A percentile compares a stretch with the other conserved stretches of the same genome.
Conservation (phyloP, 2,113 vertebrate genomes). For the Phalacrocorax pelagicus region DNA sequence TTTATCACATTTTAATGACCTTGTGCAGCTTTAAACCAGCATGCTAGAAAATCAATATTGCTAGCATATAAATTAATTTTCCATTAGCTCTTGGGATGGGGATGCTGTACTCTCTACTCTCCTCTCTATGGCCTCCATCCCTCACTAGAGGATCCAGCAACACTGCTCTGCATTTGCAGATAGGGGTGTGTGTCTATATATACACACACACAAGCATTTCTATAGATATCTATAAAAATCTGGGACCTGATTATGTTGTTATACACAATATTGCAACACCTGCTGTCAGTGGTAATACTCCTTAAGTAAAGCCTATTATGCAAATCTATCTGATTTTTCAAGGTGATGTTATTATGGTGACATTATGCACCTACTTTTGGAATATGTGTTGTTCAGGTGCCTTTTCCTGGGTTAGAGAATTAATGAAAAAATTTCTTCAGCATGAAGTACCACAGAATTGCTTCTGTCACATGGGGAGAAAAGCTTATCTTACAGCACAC, state of each 20-base stretch:
- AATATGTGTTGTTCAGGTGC: neutral
- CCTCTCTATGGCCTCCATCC: neutral
- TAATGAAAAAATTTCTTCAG: neutral
- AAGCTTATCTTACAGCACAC: neutral
- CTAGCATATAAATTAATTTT: neutral
- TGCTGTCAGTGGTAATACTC: neutral
- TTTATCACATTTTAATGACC: neutral
- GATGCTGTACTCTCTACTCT: neutral
- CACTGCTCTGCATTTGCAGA: neutral
- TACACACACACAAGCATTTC: neutral
- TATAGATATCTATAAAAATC: neutral
- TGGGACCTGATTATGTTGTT: neutral
- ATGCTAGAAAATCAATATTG: neutral
- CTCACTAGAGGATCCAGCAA: neutral
- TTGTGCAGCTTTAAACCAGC: neutral
- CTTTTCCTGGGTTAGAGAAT: neutral
- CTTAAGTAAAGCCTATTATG: neutral
- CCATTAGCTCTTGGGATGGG: neutral
- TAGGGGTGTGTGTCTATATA: no score
- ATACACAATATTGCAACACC: neutral
- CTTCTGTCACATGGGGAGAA: neutral
- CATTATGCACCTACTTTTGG: neutral
- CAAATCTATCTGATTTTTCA: neutral
- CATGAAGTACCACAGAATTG: neutral
- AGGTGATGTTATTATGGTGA: neutral